Conservation (phyloP, 1,140 invertebrate genomes). For the Hylyphantes graminicola region DNA sequence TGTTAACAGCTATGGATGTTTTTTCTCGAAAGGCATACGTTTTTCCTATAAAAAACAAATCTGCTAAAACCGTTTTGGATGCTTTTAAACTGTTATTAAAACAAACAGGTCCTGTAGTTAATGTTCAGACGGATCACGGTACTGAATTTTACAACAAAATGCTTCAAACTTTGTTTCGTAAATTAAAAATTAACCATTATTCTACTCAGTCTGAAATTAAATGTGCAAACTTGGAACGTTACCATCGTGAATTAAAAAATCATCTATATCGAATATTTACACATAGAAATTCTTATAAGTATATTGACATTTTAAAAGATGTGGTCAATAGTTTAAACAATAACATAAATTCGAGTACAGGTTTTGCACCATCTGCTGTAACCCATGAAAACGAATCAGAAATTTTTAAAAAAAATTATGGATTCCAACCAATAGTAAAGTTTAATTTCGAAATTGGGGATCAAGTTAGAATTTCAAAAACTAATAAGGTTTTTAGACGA, state of each 20-base stretch:
- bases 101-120: background rate
- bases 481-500: background rate
- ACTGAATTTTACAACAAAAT: constrained; percentile 13
- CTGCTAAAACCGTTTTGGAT: background rate
- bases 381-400: background rate
- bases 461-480: constrained; percentile 39
- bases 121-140: constrained; percentile 11
- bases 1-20: constrained; percentile 12
- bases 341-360: constrained; percentile 3
- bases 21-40: constrained; percentile 12
- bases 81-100: background rate
- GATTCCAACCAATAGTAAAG: background rate
- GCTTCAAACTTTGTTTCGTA: constrained; percentile 2
- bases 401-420: constrained; percentile 17
- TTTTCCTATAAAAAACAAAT: constrained; percentile 13
- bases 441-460: background rate
- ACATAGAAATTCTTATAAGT: constrained; percentile 29
- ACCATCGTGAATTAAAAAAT: constrained; percentile 10
- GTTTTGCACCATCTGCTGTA: background rate
- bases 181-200: constrained; percentile 11
- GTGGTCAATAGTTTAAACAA: constrained; percentile 3
- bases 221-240: constrained; percentile 4
- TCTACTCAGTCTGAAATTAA: background rate
- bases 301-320: constrained; percentile 3
- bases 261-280: constrained; percentile 11